These are phyloP conservation scores for Leptinotarsa lineolata DNA, from an alignment of 1,140 invertebrate genomes.

Conservation along the genomic window DNA sequence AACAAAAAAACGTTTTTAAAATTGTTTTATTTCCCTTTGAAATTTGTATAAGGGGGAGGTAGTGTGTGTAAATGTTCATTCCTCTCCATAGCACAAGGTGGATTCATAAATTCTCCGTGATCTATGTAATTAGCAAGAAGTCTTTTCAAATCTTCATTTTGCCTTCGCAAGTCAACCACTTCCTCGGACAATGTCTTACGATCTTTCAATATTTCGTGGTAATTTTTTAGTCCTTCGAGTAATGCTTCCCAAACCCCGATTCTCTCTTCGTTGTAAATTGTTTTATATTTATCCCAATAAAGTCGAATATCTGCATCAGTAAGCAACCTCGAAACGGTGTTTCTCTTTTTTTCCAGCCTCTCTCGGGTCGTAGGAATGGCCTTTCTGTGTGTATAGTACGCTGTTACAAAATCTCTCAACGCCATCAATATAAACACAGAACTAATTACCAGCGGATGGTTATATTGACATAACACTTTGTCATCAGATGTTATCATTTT, in stretches of 20 bases:
- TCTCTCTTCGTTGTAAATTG: constrained; percentile 56
- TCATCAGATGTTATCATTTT: constrained; percentile 18
- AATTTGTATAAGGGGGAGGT: not conserved
- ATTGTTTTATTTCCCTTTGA: not conserved
- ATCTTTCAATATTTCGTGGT: constrained; percentile 56
- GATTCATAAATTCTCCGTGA: constrained; percentile 31
- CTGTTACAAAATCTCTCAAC: constrained; percentile 59
- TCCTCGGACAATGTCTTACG: constrained; percentile 47
- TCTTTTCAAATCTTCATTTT: constrained; percentile 47
- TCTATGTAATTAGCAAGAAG: constrained; percentile 45
- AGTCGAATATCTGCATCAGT: constrained; percentile 57
- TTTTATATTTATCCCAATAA: constrained; percentile 59
- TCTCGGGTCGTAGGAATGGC: constrained; percentile 39
- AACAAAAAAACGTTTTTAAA: not conserved
- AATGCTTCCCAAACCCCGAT: constrained; percentile 62
- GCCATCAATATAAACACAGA: constrained; percentile 60
- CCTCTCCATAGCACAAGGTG: constrained; percentile 31
- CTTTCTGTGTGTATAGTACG: constrained; percentile 51
- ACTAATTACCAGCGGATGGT: constrained; percentile 60
- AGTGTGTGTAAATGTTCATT: not conserved
- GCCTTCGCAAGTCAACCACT: constrained; percentile 43
- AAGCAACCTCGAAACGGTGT: constrained; percentile 59
- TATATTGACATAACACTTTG: constrained; percentile 31
- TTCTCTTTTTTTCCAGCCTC: constrained; percentile 38
- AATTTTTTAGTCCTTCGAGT: constrained; percentile 60